Percentiles rank a stretch among this genome's conserved stretches.
These are phyloP conservation scores for Isichthys henryi DNA, from an alignment of 2,113 vertebrate genomes.

Conservation along the genomic window DNA sequence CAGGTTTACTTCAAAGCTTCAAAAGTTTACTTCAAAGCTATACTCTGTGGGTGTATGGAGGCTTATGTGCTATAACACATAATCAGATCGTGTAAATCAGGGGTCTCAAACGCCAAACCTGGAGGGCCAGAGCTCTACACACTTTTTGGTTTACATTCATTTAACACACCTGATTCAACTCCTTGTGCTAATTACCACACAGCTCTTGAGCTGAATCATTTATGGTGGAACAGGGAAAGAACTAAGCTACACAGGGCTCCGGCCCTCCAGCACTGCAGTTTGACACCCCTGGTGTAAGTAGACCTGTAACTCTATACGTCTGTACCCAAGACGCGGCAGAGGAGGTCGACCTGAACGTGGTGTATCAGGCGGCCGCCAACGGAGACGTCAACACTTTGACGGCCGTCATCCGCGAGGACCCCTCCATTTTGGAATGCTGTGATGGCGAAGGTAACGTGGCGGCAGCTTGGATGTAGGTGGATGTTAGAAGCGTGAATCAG, in stretches of 20 bases:
- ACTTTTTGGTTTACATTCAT: no score
- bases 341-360: constrained; percentile 69
- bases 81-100: neutral
- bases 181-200: no score
- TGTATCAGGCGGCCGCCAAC: constrained; percentile 75
- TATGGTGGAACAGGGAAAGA: no score
- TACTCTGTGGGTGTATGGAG: neutral
- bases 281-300: no score
- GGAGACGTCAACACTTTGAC: constrained; percentile 77
- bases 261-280: no score
- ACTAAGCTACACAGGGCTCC: no score
- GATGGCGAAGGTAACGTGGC: constrained; percentile 68
- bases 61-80: neutral
- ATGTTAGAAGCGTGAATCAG: neutral
- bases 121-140: no score
- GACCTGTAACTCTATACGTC: neutral
- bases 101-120: no score
- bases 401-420: constrained; percentile 74
- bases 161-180: no score
- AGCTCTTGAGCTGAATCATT: no score
- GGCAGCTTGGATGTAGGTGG: neutral
- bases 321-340: constrained; percentile 60
- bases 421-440: constrained; percentile 77
- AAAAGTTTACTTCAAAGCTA: neutral
- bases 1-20: no score